Base-by-base conservation (phyloP, 2,888 invertebrate genomes). In the Chydorus sphaericus region DNA sequence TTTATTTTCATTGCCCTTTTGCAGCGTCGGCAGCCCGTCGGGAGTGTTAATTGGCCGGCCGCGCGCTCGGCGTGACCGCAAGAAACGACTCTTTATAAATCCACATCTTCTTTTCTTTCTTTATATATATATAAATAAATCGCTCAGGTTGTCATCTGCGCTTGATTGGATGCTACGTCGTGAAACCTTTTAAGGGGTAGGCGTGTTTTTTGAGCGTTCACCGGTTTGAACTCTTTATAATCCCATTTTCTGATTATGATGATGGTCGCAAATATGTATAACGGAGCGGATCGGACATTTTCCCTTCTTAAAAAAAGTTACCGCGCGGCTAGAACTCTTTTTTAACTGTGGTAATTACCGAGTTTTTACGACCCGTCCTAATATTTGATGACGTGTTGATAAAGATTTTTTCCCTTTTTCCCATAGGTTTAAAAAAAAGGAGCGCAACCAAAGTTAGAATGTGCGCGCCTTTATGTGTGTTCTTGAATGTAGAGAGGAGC, bases 231-330 rank as follows among this genome's bases (percentile, higher is more conserved):
- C n/a, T n/a, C n/a, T n/a, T n/a, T n/a, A n/a, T n/a, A n/a, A n/a
- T n/a, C n/a, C n/a, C n/a, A n/a, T n/a, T n/a, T n/a, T 14, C 23
- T 16, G 16, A 16, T 44, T 26, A 44, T 44, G 44, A 23, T 28
- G 44, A 44, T 44, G 44, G 44, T 28, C n/a, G n/a, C n/a, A n/a
- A 26, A 26, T 44, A 26, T 26, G 28, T 44, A 44, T 44, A 44
- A 44, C 44, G 44, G 44, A 44, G 23, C 44, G 28, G 44, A 44
- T 44, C 44, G 28, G 44, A 44, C 28, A 20, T 39, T 39, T 16
- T 38, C 20, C 2, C 18, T 37, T 37, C 37, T 37, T 37, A 18
- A 18, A 20, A 16, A 39, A 39, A 39, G 10, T 16, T 7, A 38
- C 14, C 14, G 7, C 4, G 10, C n/a, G 39, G n/a, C 10, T 10